Conservation (phyloP, 2,113 vertebrate genomes). For the Chaenogobius annularis region DNA sequence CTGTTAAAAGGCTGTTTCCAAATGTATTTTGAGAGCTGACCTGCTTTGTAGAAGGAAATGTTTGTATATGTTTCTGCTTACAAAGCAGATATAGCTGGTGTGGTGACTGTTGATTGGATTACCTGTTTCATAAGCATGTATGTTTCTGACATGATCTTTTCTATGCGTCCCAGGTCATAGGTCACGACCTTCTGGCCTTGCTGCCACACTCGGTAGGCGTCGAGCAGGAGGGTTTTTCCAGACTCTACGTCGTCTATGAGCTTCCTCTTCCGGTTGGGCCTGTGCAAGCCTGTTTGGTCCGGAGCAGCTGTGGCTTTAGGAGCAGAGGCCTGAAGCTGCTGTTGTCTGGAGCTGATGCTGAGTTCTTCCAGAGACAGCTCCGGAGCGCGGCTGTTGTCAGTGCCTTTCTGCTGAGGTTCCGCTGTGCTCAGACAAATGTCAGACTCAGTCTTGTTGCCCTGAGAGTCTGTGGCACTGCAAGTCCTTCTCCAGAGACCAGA, state of each 20-base stretch:
- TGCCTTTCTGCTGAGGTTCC: slow-evolving; percentile 73
- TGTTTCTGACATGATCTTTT: slow-evolving; percentile 97
- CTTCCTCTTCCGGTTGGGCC: slow-evolving; percentile 87
- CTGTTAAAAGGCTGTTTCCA: slow-evolving; percentile 41
- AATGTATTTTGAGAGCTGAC: slow-evolving; percentile 20
- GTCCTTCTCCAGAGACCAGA: slow-evolving; percentile 68
- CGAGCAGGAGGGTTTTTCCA: slow-evolving; percentile 89
- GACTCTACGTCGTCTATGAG: slow-evolving; percentile 85
- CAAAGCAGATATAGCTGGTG: background rate
- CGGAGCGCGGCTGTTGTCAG: slow-evolving; percentile 77
- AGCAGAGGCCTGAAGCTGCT: slow-evolving; percentile 56
- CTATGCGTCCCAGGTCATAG: slow-evolving; percentile 90
- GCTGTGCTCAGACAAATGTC: slow-evolving; percentile 48
- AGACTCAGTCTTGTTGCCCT: slow-evolving; percentile 51
- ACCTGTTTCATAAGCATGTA: slow-evolving; percentile 99
- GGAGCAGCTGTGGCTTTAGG: slow-evolving; percentile 43
- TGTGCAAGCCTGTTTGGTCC: slow-evolving; percentile 64
- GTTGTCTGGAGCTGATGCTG: slow-evolving; percentile 88
- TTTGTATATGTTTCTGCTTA: background rate
- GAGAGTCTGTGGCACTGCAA: slow-evolving; percentile 61
- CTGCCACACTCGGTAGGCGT: slow-evolving; percentile 97
- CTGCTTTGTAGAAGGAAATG: slow-evolving; percentile 40
- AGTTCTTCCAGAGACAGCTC: slow-evolving; percentile 95
- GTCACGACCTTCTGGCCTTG: slow-evolving; percentile 96
- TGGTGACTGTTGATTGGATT: slow-evolving; percentile 11